Evolutionary conservation across 2,113 vertebrate genomes (phyloP), one percentile per base, ranked within the genome.

Genomic region (Sceloporus undulatus): DNA sequence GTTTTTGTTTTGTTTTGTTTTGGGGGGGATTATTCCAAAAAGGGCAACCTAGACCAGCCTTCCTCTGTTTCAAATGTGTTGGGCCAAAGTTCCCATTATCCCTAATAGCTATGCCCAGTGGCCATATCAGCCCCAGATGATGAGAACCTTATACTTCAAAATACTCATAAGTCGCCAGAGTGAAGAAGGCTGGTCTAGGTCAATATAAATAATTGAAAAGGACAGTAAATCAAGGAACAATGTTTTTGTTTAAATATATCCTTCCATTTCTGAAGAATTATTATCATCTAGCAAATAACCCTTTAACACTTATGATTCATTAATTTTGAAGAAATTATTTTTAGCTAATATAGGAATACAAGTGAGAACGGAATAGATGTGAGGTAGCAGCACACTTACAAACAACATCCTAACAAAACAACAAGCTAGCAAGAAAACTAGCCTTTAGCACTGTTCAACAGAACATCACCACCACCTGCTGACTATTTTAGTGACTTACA

Each of bases 391-490:
- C 29, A 71, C 68, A 42, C 56, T 2, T 0, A 62, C 75, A 81
- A 77, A 13, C 2, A 16, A 1, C 65, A 66, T 1, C 79, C 68
- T 74, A 62, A 21, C 2, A 10, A 11, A 0, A 6, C 9, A 48
- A 16, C 0, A 1, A 52, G 59, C 23, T 0, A 80, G 11, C 14
- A 11, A 10, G 5, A 56, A 71, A 11, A 16, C 0, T 29, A 16
- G 10, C 29, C 21, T 48, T 62, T 83, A 16, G 54, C 21, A 27
- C 42, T 77, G 2, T 29, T 62, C 27, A 54, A 62, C 38, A 1
- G 0, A 87, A 88, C 94, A 88, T 75, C 18, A 88, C 62, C 95
- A 27, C 97, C 97, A 96, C 88, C 97, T 97, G 93, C 95, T 96
- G 97, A 93, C 2, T 10, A 87, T 59, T 3, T 27, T 80, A 0